A percentile compares a stretch with the other conserved stretches of the same genome.
phyloP scores from a whole-genome alignment of 1,140 invertebrate species.

The Apis cerana region DNA sequence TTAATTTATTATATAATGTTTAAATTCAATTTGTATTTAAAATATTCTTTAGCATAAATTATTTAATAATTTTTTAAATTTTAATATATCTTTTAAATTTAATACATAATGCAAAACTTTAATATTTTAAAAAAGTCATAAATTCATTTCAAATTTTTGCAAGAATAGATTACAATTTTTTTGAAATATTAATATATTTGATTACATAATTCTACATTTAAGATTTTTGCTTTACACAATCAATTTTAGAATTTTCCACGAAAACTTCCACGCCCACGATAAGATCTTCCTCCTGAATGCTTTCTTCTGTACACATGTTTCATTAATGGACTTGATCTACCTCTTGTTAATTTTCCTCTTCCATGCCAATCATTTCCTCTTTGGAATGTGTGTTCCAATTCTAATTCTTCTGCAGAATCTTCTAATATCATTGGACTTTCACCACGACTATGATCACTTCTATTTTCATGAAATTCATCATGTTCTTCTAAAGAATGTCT shows the following conservation, averaged over 20 bases:
- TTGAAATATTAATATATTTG: slow-evolving; percentile 40
- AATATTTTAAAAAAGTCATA: background rate
- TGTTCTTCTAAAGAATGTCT: slow-evolving; percentile 54
- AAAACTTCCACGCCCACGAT: slow-evolving; percentile 61
- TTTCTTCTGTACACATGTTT: slow-evolving; percentile 66
- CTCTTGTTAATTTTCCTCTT: slow-evolving; percentile 47
- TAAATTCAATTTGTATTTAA: slow-evolving; percentile 9
- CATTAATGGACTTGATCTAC: slow-evolving; percentile 29
- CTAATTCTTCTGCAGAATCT: slow-evolving; percentile 67
- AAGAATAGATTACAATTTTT: slow-evolving; percentile 29
- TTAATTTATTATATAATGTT: background rate
- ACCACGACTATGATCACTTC: slow-evolving; percentile 67
- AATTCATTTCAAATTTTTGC: slow-evolving; percentile 8
- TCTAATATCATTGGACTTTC: slow-evolving; percentile 70
- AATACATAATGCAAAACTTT: background rate
- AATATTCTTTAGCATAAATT: background rate
- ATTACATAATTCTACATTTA: slow-evolving; percentile 40
- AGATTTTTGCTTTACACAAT: slow-evolving; percentile 39
- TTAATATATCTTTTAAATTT: no score
- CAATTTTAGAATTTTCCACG: slow-evolving; percentile 67
- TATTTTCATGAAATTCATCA: slow-evolving; percentile 67
- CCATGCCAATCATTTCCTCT: slow-evolving; percentile 62
- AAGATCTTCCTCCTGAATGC: slow-evolving; percentile 53
- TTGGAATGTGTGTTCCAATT: slow-evolving; percentile 58
- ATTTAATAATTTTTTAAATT: background rate